These are phyloP conservation scores for Coptodon bakossiorum DNA, from an alignment of 2,113 vertebrate genomes.

Conservation along the genomic window DNA sequence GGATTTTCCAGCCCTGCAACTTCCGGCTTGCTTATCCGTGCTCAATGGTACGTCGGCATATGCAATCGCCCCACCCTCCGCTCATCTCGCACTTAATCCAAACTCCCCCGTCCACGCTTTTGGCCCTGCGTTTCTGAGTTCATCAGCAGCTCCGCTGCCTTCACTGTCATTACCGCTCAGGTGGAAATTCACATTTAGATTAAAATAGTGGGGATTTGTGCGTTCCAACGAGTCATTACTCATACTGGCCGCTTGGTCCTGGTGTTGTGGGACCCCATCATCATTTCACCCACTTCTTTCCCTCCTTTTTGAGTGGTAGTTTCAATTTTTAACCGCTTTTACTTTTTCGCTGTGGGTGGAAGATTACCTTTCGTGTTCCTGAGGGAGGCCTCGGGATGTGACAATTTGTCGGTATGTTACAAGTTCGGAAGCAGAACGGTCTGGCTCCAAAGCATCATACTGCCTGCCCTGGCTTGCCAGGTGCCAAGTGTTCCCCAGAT, in stretches of 20 bases:
- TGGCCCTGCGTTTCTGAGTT: rapidly evolving
- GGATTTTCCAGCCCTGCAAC: not conserved
- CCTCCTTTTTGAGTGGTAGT: not conserved
- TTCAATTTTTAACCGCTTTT: not conserved
- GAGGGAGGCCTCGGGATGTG: rapidly evolving
- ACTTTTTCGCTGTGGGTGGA: rapidly evolving
- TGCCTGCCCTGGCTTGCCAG: not conserved
- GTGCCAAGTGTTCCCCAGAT: not conserved
- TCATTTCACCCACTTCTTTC: not conserved
- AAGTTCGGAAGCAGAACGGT: rapidly evolving
- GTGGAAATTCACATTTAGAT: rapidly evolving
- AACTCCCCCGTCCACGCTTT: not conserved
- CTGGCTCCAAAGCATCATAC: not conserved
- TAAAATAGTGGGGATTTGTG: not conserved
- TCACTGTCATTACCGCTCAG: not conserved
- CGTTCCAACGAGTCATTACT: not conserved
- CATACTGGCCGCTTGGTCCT: rapidly evolving
- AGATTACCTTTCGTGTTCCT: not conserved
- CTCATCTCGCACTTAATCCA: rapidly evolving
- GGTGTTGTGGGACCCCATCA: not conserved
- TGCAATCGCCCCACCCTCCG: rapidly evolving
- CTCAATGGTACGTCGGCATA: rapidly evolving
- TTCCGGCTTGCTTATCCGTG: rapidly evolving
- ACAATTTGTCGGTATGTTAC: rapidly evolving
- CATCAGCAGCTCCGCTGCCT: not conserved